Evolutionary conservation across 23 tunicate genomes (phyloP).

Genomic region (Styela clava): DNA sequence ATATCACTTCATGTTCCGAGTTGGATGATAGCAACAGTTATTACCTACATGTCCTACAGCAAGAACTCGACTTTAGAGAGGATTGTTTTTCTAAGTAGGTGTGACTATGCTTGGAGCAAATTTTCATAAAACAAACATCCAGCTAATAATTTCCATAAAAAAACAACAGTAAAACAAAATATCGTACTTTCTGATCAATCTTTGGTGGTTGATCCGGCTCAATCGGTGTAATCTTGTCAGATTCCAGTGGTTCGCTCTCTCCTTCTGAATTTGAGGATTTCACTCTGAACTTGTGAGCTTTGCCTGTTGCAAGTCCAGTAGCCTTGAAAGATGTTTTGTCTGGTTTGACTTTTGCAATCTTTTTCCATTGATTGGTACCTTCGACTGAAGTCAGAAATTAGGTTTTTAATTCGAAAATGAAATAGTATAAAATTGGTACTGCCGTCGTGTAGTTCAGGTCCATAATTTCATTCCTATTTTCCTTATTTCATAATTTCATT

Average conservation of each 20-base stretch:
- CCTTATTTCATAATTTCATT: too few species aligned
- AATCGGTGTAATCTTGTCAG: conserved; percentile 58
- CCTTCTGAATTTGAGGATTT: conserved; percentile 75
- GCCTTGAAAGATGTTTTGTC: conserved; percentile 43
- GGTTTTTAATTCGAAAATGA: neutral
- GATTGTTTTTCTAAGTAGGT: too few species aligned
- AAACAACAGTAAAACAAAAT: too few species aligned
- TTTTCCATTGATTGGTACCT: conserved; percentile 53
- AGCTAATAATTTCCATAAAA: too few species aligned
- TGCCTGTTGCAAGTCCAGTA: conserved; percentile 65
- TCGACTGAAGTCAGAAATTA: conserved; percentile 1
- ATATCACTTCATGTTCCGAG: too few species aligned
- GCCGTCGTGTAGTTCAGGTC: neutral
- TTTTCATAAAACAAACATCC: too few species aligned
- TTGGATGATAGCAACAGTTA: too few species aligned
- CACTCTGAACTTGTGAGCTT: conserved; percentile 69
- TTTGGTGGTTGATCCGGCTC: conserved; percentile 69
- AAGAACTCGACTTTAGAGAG: too few species aligned
- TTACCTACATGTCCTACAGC: too few species aligned
- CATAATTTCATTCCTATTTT: too few species aligned
- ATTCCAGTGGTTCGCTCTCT: conserved; percentile 72
- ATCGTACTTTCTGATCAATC: conserved; percentile 84
- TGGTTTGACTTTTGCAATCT: conserved; percentile 42
- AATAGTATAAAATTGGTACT: neutral
- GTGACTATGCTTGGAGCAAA: too few species aligned